Base-by-base conservation (phyloP, 2,888 invertebrate genomes). In the Eumacrocentrus americanus region DNA sequence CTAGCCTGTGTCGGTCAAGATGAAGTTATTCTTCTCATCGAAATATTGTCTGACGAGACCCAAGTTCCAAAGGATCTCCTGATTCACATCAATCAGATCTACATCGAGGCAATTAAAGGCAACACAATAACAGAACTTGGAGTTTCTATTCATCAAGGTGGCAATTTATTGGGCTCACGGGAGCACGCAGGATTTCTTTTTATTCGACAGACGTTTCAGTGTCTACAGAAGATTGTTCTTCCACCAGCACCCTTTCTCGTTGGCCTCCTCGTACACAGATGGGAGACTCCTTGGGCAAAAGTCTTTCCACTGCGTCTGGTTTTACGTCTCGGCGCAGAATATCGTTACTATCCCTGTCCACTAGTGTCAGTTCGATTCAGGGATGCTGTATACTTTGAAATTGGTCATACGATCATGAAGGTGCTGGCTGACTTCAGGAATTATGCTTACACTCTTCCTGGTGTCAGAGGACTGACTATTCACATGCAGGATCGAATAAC, bases 351-450 rank as follows among this genome's bases (percentile, higher is more conserved):
- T 81, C 94, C 94, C 0, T 91, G 91, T 74, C 91, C 93, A 1
- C 82, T 94, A 64, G 88, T 94, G 51, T 91, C 92, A 14, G 87
- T 90, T 14, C 84, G 92, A 20, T 86, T 88, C 73, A 83, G 94
- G 11, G 89, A 90, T 67, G 89, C 93, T 0, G 89, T 93, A 3
- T 94, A 90, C 77, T 90, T 87, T 25, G 93, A 94, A 82, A 90
- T 94, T 60, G 92, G 93, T 0, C 92, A 93, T 76, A 94, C 94
- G 7, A 91, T 94, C 62, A 92, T 94, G 81, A 93, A 92, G 82
- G 85, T 94, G 56, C 81, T 94, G 66, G 92, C 91, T 7, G 94
- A 94, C 82, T 93, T 94, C 75, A 85, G 91, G 61, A 92, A 91
- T 76, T 93, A 88, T 76, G 87, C 91, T 2, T 94, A 93, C 76